Conservation (phyloP, 2,797 vertebrate species). For the Eulemur rubriventer region DNA sequence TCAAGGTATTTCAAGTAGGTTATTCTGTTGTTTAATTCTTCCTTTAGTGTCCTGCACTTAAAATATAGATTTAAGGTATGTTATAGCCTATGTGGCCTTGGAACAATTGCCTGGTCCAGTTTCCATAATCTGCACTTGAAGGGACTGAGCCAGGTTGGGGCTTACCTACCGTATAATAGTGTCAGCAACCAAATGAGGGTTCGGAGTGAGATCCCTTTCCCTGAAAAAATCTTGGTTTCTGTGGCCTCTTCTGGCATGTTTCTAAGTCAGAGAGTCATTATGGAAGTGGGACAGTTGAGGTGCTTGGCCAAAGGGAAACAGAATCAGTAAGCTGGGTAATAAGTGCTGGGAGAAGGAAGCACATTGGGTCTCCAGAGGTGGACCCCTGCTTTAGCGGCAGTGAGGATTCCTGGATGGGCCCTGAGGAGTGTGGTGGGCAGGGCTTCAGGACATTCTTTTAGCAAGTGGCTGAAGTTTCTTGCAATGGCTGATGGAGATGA, state of each 20-base stretch:
- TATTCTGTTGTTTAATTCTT: background rate
- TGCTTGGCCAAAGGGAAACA: background rate
- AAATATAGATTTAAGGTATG: background rate
- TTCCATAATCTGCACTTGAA: background rate
- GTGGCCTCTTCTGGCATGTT: background rate
- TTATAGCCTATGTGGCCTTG: background rate
- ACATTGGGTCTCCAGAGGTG: background rate
- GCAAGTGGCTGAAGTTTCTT: background rate
- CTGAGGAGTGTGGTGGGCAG: background rate
- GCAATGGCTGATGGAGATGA: background rate
- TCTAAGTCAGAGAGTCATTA: background rate
- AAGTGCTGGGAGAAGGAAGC: background rate
- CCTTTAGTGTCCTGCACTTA: background rate
- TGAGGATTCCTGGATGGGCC: fast-evolving
- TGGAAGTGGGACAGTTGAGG: background rate
- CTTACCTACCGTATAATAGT: background rate
- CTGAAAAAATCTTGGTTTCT: background rate
- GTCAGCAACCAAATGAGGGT: background rate
- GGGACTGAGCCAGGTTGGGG: background rate
- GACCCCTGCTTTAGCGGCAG: background rate
- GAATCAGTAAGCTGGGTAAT: background rate
- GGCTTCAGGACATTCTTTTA: background rate
- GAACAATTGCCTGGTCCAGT: background rate
- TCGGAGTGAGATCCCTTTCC: background rate
- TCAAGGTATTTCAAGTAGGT: background rate